Evolutionary conservation across 1,140 invertebrate genomes (phyloP), one percentile per base, ranked within the genome.

Genomic region (Halesus radiatus): DNA sequence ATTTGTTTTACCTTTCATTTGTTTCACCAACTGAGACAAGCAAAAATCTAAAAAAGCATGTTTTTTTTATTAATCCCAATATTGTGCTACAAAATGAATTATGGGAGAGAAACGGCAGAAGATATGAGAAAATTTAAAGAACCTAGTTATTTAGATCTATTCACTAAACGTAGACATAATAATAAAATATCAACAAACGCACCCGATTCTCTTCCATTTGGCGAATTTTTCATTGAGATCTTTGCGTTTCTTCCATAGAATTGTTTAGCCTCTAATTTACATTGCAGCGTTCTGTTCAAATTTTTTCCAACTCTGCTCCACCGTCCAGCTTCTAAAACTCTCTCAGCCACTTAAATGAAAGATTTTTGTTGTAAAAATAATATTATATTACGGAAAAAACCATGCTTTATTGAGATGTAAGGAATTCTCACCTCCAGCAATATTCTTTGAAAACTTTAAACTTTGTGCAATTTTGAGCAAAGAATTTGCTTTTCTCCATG

Each of bases 191-290:
- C 32, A 4, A 37, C 1, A 23, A 22, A 22, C 1, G 20, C 58
- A 81, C 80, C 80, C 32, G 80, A 81, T 81, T 81, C 74, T 20
- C 23, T 32, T 78, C 54, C 80, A 66, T 78, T 75, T 32, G 80
- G 80, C 8, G 66, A 72, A 77, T 77, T 72, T 45, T 37, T 45
- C 22, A 60, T 45, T 8, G 37, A 22, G 22, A 5, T 50, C 23
- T 74, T 22, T 23, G 22, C 15, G 1, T 20, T 26, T 54, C n/a
- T 74, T 29, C 0, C 5, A 50, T 4, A 1, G n/a, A 16, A 16
- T 3, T 75, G n/a, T 26, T 15, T 32, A 1, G 23, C 37, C 52
- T 37, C n/a, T 60, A 37, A 60, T 45, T 50, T 50, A 32, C 76
- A 78, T 3, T 18, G 13, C 64, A 78, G 64, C 13, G 60, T 66